phyloP scores from a whole-genome alignment of 2,797 vertebrate genomes.

The Steatocranus sp. region DNA sequence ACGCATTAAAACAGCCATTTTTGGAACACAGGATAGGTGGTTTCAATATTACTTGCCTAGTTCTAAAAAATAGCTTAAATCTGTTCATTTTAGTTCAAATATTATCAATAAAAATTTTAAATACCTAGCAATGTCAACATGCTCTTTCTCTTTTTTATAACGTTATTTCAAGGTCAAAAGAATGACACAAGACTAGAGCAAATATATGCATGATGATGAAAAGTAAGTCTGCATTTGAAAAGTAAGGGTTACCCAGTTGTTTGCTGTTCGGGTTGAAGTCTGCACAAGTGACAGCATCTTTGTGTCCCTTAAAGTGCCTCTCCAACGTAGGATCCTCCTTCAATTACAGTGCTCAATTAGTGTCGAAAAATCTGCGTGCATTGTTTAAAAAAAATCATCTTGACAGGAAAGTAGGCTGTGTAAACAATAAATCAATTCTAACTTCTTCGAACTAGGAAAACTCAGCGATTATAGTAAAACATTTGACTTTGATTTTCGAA shows the following conservation, averaged over 20 bases:
- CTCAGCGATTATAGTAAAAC: not conserved
- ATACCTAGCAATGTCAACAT: not conserved
- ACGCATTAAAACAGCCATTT: not conserved
- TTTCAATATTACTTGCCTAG: not conserved
- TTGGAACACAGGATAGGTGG: not conserved
- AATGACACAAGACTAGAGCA: not conserved
- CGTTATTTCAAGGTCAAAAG: not conserved
- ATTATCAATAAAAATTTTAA: not conserved
- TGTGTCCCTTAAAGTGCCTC: conserved; percentile 76
- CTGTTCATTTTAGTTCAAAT: not conserved
- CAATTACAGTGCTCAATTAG: not conserved
- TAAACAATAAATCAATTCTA: not conserved
- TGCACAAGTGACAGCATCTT: conserved; percentile 70
- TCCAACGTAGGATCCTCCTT: conserved; percentile 78
- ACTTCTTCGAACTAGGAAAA: not conserved
- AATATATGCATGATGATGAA: not conserved
- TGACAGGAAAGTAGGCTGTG: not conserved
- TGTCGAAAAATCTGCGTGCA: not conserved
- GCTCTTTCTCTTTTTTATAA: not conserved
- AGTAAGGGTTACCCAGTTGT: conserved; percentile 68
- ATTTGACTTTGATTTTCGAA: not conserved
- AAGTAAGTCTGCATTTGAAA: not conserved
- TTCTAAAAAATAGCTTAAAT: not conserved
- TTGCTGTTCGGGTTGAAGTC: conserved; percentile 76
- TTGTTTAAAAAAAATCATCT: not conserved